Conservation (phyloP, 2,888 invertebrate species). For the Tillus elongatus region DNA sequence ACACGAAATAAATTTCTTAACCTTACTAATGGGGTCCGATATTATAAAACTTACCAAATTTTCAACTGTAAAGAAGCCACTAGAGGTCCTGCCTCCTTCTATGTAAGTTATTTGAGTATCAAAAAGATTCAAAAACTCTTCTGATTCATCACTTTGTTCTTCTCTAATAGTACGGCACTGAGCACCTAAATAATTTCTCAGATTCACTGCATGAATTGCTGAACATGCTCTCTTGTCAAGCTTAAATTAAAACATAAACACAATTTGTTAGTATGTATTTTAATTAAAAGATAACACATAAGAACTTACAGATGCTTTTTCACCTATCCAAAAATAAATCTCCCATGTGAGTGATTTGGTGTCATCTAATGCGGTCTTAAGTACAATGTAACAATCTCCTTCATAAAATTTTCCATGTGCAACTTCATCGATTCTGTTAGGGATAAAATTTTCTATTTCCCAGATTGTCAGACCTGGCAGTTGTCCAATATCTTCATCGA, state of each 20-base stretch:
- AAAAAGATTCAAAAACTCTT: conserved; percentile 90
- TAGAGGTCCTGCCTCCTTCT: conserved; percentile 93
- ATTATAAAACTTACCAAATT: conserved; percentile 70
- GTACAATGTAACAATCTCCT: conserved; percentile 95
- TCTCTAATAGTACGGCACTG: conserved; percentile 89
- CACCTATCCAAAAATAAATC: conserved; percentile 99
- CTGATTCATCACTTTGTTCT: conserved; percentile 94
- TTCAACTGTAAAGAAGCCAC: conserved; percentile 95
- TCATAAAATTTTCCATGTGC: conserved; percentile 98
- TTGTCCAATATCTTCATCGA: conserved; percentile 91
- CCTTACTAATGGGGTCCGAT: no score
- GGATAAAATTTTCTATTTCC: conserved; percentile 99
- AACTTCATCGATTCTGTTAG: conserved; percentile 87
- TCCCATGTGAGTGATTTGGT: conserved; percentile 82
- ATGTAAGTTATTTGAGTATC: conserved; percentile 87
- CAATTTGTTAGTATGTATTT: no score
- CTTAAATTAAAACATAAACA: conserved; percentile 39
- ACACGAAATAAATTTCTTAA: no score
- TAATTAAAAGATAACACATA: background rate
- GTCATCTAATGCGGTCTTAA: conserved; percentile 80
- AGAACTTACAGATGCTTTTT: conserved; percentile 72
- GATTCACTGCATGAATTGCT: conserved; percentile 97
- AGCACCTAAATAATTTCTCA: conserved; percentile 91
- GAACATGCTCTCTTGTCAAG: conserved; percentile 92
- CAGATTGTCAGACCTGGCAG: conserved; percentile 86